Evolutionary conservation across 2,888 invertebrate species (phyloP).

Genomic region (Protodeltote pygarga): DNA sequence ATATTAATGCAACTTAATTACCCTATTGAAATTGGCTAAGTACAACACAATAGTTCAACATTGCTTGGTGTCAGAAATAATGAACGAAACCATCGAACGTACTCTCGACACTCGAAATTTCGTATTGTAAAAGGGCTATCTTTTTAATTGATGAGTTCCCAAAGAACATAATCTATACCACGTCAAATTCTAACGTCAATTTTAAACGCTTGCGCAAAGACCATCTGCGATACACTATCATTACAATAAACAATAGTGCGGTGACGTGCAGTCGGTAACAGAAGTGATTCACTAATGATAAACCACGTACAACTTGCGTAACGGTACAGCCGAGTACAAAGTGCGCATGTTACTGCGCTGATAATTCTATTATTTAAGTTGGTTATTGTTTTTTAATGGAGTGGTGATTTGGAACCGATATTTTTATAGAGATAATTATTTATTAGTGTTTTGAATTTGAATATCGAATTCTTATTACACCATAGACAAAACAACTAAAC

Average conservation of each 20-base stretch:
- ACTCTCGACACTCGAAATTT: no score
- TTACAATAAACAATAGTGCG: slow-evolving; percentile 24
- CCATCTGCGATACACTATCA: slow-evolving; percentile 20
- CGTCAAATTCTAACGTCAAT: slow-evolving; percentile 15
- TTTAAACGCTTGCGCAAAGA: slow-evolving; percentile 1
- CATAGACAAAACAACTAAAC: no score
- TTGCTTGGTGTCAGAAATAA: no score
- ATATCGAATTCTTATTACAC: no score
- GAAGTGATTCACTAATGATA: slow-evolving; percentile 45
- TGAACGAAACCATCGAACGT: no score
- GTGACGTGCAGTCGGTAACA: slow-evolving; percentile 31
- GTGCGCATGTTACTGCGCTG: slow-evolving; percentile 19
- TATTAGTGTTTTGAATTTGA: slow-evolving; percentile 5
- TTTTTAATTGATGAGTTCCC: no score
- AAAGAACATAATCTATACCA: no score
- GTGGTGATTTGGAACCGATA: neutral
- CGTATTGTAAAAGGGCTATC: no score
- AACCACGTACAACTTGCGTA: slow-evolving; percentile 42
- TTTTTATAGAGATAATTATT: slow-evolving; percentile 4
- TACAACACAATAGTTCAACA: no score
- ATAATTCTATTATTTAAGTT: slow-evolving; percentile 23
- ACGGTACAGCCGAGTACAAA: slow-evolving; percentile 23
- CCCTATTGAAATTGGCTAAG: no score
- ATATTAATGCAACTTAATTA: no score
- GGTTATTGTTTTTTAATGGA: neutral